Evolutionary conservation across 1,140 invertebrate genomes (phyloP), one percentile per base, ranked within the genome.

Genomic region (Pemphigus obesinymphae): DNA sequence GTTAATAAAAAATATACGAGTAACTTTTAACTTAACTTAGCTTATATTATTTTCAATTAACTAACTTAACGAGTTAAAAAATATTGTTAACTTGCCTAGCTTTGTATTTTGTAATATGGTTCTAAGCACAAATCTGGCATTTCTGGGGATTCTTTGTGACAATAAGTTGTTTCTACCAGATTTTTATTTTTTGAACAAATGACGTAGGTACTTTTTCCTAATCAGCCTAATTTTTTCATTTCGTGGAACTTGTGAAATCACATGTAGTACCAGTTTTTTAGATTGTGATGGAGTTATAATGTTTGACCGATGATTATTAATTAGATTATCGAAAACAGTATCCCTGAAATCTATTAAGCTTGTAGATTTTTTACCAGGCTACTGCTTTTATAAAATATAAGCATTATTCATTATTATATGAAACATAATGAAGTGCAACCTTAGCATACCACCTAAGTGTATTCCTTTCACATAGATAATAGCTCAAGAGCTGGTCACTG

Each of bases 331-430:
- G 0, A 78, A 37, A 6, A 78, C 75, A 40, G 75, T 23, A 40
- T 78, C 75, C 6, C 53, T 50, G n/a, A 78, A 78, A 29, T 78
- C 50, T 37, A 78, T 11, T 17, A 68, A 40, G 37, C 63, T 40
- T 15, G 1, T 10, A 13, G 29, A 31, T 1, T 23, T 0, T 20
- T 68, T 37, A 40, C 34, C 63, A 68, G 63, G 20, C 37, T 40
- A 34, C 8, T 68, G 31, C n/a, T 68, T 68, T 20, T 68, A 68
- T 68, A 68, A 40, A 23, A 68, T 37, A 68, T n/a, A 68, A 0
- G 37, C 37, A 43, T 43, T 70, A 70, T 70, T 70, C 66, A 70
- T 70, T 17, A 70, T 70, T 26, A 70, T n/a, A 70, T 70, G 66
- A 70, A 70, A 70, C 34, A 70, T 70, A 70, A n/a, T 43, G 37